phyloP scores from a whole-genome alignment of 92 coral and sea anemone genomes.

The Muricea muricata region DNA sequence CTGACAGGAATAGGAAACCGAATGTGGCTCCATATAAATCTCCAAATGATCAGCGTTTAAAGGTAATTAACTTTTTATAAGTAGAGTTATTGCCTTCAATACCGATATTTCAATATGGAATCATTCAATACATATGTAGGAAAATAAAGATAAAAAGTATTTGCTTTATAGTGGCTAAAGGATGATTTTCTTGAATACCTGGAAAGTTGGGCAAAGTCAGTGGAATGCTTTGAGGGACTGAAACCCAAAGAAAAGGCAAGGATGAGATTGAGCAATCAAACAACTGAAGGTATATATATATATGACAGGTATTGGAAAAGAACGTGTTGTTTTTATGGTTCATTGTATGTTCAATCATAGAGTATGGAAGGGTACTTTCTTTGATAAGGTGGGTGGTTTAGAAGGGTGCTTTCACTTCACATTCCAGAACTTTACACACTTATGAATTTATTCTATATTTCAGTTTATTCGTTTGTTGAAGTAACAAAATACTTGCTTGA shows the following conservation, averaged over 20 bases:
- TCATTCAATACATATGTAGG: not conserved
- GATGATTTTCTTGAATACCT: not conserved
- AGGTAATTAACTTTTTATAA: not conserved
- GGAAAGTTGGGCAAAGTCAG: not conserved
- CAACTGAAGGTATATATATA: not conserved
- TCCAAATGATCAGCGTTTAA: not conserved
- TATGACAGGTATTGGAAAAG: not conserved
- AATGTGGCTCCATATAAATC: constrained; percentile 19
- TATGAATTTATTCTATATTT: too few relatives aligned
- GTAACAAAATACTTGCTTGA: not conserved
- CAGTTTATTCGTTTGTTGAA: constrained; percentile 4
- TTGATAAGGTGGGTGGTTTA: too few relatives aligned
- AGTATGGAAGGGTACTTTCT: too few relatives aligned
- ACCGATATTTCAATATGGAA: not conserved
- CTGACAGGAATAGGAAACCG: not conserved
- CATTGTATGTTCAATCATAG: too few relatives aligned
- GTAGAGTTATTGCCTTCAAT: not conserved
- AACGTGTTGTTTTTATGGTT: too few relatives aligned
- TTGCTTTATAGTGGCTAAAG: not conserved
- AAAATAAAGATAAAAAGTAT: not conserved
- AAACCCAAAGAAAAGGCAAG: not conserved
- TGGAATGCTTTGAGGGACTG: not conserved
- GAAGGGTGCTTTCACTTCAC: too few relatives aligned
- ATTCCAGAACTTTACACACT: too few relatives aligned
- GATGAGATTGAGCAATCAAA: constrained; percentile 7